Percentiles rank a stretch among this genome's conserved stretches.
These are phyloP conservation scores for Nerophis ophidion DNA, from an alignment of 2,113 vertebrate species.

Conservation along the genomic window DNA sequence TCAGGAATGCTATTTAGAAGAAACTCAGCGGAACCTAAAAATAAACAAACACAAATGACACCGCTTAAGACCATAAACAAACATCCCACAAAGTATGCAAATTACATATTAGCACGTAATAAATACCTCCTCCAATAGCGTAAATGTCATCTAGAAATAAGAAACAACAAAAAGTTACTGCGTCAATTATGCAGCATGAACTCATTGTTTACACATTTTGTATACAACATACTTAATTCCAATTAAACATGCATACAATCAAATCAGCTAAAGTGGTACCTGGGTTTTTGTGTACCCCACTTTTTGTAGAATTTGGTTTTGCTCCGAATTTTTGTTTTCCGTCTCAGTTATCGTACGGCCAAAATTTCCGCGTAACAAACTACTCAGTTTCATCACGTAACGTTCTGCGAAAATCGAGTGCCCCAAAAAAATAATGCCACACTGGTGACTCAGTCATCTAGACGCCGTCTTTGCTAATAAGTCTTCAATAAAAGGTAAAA, in stretches of 20 bases:
- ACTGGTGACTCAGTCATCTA: no score
- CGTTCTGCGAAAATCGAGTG: no score
- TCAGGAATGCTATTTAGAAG: constrained; percentile 52
- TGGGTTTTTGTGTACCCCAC: no score
- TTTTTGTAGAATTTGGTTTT: no score
- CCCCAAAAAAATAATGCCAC: no score
- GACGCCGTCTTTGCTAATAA: no score
- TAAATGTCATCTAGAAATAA: constrained; percentile 65
- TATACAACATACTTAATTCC: neutral
- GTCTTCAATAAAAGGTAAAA: no score
- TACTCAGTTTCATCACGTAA: no score
- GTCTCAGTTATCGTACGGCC: no score
- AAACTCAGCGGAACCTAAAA: constrained; percentile 50
- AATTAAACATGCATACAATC: neutral
- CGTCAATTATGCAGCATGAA: neutral
- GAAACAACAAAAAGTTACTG: constrained; percentile 4
- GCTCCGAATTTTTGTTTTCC: no score
- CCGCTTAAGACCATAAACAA: neutral
- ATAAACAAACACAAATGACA: constrained; percentile 7
- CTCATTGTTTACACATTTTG: neutral
- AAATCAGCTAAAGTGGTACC: neutral
- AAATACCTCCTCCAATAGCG: constrained; percentile 33
- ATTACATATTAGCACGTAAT: neutral
- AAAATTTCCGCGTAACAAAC: no score
- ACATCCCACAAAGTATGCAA: neutral